A percentile compares a stretch with the other conserved stretches of the same genome.
Evolutionary conservation across 2,113 vertebrate species (phyloP).

Genomic region (Scophthalmus maximus): DNA sequence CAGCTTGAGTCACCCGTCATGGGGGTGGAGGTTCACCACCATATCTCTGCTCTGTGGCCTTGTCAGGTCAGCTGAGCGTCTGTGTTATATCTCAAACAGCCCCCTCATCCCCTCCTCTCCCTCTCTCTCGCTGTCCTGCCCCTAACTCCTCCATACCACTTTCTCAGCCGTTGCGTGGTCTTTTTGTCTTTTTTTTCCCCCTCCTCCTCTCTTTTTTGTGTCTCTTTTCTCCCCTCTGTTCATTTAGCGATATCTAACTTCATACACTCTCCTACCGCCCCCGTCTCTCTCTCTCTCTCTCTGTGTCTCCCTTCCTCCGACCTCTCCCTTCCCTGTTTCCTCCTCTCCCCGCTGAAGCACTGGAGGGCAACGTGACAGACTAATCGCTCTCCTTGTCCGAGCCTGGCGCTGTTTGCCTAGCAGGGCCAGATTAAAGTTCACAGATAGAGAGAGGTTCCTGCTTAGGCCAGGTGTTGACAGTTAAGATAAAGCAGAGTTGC

Average conservation of each 20-base stretch:
- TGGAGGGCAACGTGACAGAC: slow-evolving; percentile 71
- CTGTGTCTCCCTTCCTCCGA: slow-evolving; percentile 27
- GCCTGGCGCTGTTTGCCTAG: slow-evolving; percentile 78
- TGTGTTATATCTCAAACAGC: slow-evolving; percentile 63
- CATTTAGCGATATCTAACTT: slow-evolving; percentile 40
- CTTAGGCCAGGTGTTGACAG: slow-evolving; percentile 83
- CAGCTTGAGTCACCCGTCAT: slow-evolving; percentile 41
- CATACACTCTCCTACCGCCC: slow-evolving; percentile 17
- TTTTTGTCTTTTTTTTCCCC: slow-evolving; percentile 2
- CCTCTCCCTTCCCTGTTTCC: slow-evolving; percentile 35
- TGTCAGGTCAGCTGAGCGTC: slow-evolving; percentile 63
- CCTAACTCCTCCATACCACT: neutral
- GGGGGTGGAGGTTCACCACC: slow-evolving; percentile 40
- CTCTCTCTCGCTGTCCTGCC: neutral
- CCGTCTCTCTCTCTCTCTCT: slow-evolving; percentile 10
- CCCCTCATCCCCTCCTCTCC: slow-evolving; percentile 19
- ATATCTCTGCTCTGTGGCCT: slow-evolving; percentile 44
- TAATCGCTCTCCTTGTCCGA: slow-evolving; percentile 74
- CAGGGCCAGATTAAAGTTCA: slow-evolving; percentile 82
- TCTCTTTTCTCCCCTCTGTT: neutral
- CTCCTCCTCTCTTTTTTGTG: slow-evolving; percentile 2
- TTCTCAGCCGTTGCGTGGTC: neutral
- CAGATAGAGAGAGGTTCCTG: slow-evolving; percentile 83
- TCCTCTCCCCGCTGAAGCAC: slow-evolving; percentile 49
- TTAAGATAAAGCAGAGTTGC: slow-evolving; percentile 80